Base-by-base conservation (phyloP, 2,888 invertebrate genomes). In the Steinernema scapterisci region DNA sequence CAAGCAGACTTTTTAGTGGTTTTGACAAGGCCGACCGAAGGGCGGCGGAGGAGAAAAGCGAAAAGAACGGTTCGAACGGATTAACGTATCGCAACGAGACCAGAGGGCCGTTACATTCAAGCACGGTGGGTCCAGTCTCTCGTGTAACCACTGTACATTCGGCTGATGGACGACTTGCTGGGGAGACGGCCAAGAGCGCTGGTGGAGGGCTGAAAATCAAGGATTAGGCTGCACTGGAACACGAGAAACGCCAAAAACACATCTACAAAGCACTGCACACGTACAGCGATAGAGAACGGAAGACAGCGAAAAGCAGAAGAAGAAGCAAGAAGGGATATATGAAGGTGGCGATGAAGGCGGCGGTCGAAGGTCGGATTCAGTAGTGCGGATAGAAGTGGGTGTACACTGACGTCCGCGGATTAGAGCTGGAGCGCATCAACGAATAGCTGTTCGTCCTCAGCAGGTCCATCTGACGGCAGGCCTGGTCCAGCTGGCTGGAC, bases 341-440 rank as follows among this genome's bases (percentile, higher is more conserved):
- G 25, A 21, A 27, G 63, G 38, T 16, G 19, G 31, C 5, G 63
- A 38, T 9, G 13, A 48, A 48, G 19, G 48, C 63, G 63, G 38
- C 1, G 46, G 16, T 38, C 31, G 51, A 51, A 74, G 51, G 52
- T 31, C 44, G 9, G 51, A 43, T 31, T 85, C 78, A 86, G 77
- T 84, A 87, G 80, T 86, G 84, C 75, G 86, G 86, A 75, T 86
- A 86, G 81, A 87, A 87, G 77, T 85, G 83, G 76, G 83, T 78
- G 81, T 82, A 87, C 77, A 87, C 84, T 76, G 80, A 84, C 48
- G 86, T 83, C 73, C 86, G 80, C 27, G 85, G 84, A 63, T 78
- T 73, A 23, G 83, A 83, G 56, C 84, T 82, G 23, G 81, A 80
- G 73, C 86, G 81, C 73, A 80, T 75, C 70, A 79, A 77, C 23